phyloP scores from a whole-genome alignment of 2,888 invertebrate species.

The Candidula unifasciata region DNA sequence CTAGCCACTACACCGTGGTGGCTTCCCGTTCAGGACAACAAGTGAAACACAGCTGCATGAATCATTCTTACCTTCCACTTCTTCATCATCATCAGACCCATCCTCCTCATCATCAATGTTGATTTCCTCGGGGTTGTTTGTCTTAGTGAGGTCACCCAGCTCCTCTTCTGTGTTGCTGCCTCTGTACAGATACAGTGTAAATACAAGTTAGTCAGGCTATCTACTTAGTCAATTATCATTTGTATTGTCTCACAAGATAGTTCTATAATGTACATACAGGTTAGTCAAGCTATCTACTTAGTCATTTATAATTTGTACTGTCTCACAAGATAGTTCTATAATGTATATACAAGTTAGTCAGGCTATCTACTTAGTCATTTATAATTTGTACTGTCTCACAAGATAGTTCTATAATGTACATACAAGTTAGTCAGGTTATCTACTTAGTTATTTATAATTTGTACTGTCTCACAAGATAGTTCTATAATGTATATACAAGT shows the following conservation, averaged over 20 bases:
- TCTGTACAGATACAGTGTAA: conserved; percentile 59
- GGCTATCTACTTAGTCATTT: not conserved
- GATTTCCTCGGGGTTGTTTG: conserved; percentile 77
- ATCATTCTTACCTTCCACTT: conserved; percentile 67
- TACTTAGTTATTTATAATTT: too few relatives aligned
- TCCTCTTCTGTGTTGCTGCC: conserved; percentile 75
- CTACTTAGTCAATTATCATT: too few relatives aligned
- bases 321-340: too few relatives aligned
- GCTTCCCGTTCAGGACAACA: too few relatives aligned
- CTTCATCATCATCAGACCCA: conserved; percentile 74
- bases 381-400: too few relatives aligned
- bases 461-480: too few relatives aligned
- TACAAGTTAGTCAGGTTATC: not conserved
- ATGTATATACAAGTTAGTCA: not conserved
- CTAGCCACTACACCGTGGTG: too few relatives aligned
- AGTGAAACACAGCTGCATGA: not conserved
- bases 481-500: too few relatives aligned
- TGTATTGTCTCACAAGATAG: too few relatives aligned
- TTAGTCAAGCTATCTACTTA: not conserved
- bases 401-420: not conserved
- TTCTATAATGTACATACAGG: not conserved
- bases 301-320: too few relatives aligned
- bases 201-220: not conserved
- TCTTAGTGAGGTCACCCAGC: conserved; percentile 74
- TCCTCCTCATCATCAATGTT: conserved; percentile 75